phyloP scores from a whole-genome alignment of 35 echinoderm and acorn worm genomes.

The Ptychodera flava region DNA sequence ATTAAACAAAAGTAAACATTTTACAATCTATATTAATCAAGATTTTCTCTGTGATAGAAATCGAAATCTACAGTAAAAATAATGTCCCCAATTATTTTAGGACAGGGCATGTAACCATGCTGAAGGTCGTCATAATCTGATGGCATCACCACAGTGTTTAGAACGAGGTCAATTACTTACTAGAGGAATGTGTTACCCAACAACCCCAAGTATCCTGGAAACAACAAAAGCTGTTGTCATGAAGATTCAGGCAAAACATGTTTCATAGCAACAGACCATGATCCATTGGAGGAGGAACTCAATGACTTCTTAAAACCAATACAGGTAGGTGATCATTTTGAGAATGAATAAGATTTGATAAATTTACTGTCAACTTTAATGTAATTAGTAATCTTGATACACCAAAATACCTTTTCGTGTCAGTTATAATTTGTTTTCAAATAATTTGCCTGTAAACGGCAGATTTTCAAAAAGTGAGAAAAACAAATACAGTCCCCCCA shows the following conservation, averaged over 20 bases:
- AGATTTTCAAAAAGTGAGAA: too few relatives aligned
- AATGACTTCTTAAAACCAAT: slow-evolving; percentile 37
- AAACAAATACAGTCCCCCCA: too few relatives aligned
- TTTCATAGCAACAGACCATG: slow-evolving; percentile 92
- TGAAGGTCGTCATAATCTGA: slow-evolving; percentile 27
- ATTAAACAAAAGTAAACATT: too few relatives aligned
- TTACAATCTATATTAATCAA: too few relatives aligned
- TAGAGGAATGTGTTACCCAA: slow-evolving; percentile 69
- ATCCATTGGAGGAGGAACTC: slow-evolving; percentile 53
- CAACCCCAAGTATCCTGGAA: slow-evolving; percentile 26
- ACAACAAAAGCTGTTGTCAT: slow-evolving; percentile 44
- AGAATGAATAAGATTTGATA: background rate
- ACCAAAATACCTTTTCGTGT: background rate
- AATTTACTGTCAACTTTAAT: background rate
- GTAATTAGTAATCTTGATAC: background rate
- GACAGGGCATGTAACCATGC: slow-evolving; percentile 55
- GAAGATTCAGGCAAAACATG: slow-evolving; percentile 57
- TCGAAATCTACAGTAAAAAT: too few relatives aligned
- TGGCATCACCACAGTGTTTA: slow-evolving; percentile 87
- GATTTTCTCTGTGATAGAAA: too few relatives aligned
- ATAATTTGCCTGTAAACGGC: too few relatives aligned
- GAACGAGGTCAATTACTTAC: slow-evolving; percentile 13
- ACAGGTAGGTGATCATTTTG: slow-evolving; percentile 30
- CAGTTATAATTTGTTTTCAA: background rate
- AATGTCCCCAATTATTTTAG: too few relatives aligned